phyloP scores from a whole-genome alignment of 2,888 invertebrate genomes.

The Cylloceria caligata region DNA sequence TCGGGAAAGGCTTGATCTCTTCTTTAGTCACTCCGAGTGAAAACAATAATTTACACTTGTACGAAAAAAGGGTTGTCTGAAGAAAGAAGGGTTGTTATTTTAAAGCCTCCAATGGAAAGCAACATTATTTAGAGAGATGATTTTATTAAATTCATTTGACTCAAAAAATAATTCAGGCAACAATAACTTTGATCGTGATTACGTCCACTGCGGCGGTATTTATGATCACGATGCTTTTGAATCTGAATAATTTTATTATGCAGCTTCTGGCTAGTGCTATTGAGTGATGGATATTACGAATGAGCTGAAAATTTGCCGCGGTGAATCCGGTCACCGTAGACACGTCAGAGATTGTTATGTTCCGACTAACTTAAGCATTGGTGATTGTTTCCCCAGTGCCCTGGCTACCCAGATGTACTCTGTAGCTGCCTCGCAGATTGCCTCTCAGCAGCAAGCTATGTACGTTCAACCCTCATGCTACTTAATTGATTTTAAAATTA shows the following conservation, averaged over 20 bases:
- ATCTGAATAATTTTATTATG: conserved; percentile 50
- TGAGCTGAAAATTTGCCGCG: conserved; percentile 35
- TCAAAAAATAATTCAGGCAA: conserved; percentile 44
- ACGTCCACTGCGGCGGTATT: conserved; percentile 51
- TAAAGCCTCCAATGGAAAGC: neutral
- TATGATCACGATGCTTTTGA: conserved; percentile 20
- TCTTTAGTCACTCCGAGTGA: neutral
- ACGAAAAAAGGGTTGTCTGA: neutral
- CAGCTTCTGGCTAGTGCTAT: conserved; percentile 29
- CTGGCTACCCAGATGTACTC: conserved; percentile 97
- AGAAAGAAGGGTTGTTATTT: neutral
- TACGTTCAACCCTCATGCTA: conserved; percentile 88
- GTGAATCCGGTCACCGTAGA: conserved; percentile 61
- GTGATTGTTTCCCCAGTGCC: conserved; percentile 92
- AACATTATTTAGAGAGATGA: neutral
- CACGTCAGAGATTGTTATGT: conserved; percentile 77
- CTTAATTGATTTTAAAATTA: conserved; percentile 79
- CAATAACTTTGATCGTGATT: conserved; percentile 38
- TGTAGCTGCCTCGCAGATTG: conserved; percentile 93
- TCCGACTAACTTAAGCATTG: conserved; percentile 84
- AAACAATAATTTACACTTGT: neutral
- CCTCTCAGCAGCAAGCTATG: conserved; percentile 97
- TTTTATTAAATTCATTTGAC: conserved; percentile 4
- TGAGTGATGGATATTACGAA: neutral
- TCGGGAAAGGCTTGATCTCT: neutral